phyloP scores from a whole-genome alignment of 2,113 vertebrate species.

The Hippocampus abdominalis region DNA sequence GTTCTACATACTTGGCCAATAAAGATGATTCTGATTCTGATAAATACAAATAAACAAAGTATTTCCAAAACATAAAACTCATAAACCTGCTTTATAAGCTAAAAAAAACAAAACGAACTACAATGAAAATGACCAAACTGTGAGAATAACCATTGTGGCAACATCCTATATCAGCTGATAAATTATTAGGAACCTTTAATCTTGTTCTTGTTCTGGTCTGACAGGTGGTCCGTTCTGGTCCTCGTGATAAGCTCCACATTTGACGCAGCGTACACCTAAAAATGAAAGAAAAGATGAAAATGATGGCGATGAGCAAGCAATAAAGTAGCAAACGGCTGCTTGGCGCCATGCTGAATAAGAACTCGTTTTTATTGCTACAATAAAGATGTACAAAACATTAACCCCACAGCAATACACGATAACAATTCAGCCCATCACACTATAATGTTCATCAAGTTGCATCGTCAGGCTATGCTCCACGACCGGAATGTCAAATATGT shows the following conservation, averaged over 20 bases:
- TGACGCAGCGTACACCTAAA: conserved; percentile 92
- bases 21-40: too few species aligned
- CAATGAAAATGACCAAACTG: too few species aligned
- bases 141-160: too few species aligned
- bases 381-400: neutral
- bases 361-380: neutral
- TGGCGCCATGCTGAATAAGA: neutral
- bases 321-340: neutral
- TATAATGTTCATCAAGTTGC: neutral
- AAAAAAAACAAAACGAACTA: neutral
- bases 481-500: conserved; percentile 12
- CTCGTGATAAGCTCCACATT: conserved; percentile 96
- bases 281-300: neutral
- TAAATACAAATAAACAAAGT: too few species aligned
- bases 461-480: neutral
- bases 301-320: conserved; percentile 1
- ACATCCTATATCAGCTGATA: too few species aligned
- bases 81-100: too few species aligned
- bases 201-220: conserved; percentile 94
- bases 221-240: conserved; percentile 92
- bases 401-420: neutral
- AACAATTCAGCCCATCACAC: neutral
- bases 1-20: too few species aligned
- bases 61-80: too few species aligned
- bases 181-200: conserved; percentile 78